phyloP scores from a whole-genome alignment of 2,888 invertebrate genomes.

The Isotomurus palustris region DNA sequence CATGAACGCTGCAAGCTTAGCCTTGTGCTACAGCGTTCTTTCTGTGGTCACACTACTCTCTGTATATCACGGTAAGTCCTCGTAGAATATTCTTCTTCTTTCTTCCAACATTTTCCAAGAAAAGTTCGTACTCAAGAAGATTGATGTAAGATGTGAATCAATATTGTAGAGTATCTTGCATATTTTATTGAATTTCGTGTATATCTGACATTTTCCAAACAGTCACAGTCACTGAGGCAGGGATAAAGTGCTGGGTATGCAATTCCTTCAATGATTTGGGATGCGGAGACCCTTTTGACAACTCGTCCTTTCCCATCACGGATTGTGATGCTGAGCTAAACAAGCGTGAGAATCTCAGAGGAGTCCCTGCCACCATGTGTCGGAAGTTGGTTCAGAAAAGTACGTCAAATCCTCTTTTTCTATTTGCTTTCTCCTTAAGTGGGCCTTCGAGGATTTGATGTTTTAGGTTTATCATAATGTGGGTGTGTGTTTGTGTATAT shows the following conservation, averaged over 20 bases:
- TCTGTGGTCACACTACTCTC: conserved; percentile 5
- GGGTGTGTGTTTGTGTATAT: not conserved
- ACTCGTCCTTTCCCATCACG: conserved; percentile 76
- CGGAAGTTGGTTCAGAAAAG: conserved; percentile 88
- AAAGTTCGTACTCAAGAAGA: no score
- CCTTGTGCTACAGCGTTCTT: no score
- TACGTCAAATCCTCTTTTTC: conserved; percentile 47
- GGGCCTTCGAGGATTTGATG: not conserved
- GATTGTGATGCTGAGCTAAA: conserved; percentile 62
- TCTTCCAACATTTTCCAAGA: no score
- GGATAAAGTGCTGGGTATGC: conserved; percentile 82
- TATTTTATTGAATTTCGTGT: not conserved
- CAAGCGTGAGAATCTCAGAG: conserved; percentile 53
- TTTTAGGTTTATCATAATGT: not conserved
- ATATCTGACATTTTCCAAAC: not conserved
- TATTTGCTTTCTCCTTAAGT: not conserved
- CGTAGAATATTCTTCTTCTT: no score
- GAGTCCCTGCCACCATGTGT: conserved; percentile 75
- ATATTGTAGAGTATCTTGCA: not conserved
- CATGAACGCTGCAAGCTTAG: no score
- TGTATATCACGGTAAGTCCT: conserved; percentile 17
- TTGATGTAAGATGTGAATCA: no score
- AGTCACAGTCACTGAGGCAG: conserved; percentile 49
- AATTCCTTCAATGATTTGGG: conserved; percentile 83
- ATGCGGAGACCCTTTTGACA: conserved; percentile 89